These are phyloP conservation scores for Galaxea fascicularis DNA, from an alignment of 92 coral and sea anemone species.

Conservation along the genomic window DNA sequence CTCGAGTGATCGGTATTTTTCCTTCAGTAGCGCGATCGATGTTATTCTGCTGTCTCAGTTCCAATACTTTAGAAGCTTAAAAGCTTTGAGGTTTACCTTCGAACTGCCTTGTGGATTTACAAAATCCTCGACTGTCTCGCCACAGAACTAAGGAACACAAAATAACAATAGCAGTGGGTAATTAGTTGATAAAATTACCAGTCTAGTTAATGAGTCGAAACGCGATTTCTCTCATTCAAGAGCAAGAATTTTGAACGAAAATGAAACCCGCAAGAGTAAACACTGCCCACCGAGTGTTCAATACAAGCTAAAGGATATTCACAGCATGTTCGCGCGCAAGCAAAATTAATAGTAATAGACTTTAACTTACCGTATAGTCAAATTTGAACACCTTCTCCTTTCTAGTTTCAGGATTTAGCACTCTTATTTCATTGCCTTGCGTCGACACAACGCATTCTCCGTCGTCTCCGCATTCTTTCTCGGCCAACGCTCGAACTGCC, in stretches of 20 bases:
- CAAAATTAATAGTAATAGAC: neutral
- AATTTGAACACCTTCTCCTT: constrained; percentile 85
- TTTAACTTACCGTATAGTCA: constrained; percentile 84
- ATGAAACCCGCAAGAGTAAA: neutral
- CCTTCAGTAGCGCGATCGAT: neutral
- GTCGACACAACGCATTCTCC: constrained; percentile 78
- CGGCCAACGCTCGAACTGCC: constrained; percentile 80
- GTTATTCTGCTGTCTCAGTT: constrained; percentile 9
- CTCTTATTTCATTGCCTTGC: constrained; percentile 76
- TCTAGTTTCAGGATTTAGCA: constrained; percentile 78
- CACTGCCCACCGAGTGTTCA: constrained; percentile 39
- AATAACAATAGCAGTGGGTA: constrained; percentile 41
- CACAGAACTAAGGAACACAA: constrained; percentile 55
- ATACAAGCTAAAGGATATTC: neutral
- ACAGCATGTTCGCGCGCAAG: neutral
- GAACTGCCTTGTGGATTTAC: constrained; percentile 21
- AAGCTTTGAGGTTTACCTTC: constrained; percentile 47
- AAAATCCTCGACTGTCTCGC: constrained; percentile 34
- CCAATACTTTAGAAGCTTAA: constrained; percentile 8
- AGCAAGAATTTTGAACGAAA: neutral
- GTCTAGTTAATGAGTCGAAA: constrained; percentile 17
- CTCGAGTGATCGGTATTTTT: neutral
- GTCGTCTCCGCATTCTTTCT: constrained; percentile 74
- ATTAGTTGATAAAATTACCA: constrained; percentile 35
- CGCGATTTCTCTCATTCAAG: neutral